A percentile compares a stretch with the other conserved stretches of the same genome.
Conservation (phyloP, 2,888 invertebrate genomes). For the Tinea trinotella region DNA sequence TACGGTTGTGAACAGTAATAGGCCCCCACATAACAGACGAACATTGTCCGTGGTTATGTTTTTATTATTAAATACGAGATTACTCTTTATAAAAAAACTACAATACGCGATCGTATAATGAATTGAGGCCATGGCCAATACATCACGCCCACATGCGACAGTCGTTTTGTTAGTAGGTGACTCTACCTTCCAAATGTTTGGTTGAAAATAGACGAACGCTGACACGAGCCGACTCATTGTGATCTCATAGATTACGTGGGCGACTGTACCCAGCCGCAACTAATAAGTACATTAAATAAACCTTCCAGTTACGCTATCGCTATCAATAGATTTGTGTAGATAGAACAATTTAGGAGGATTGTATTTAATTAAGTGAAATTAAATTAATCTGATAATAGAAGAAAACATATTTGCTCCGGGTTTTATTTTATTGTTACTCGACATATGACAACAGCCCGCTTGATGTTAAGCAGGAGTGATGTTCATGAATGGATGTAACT, state of each 20-base stretch:
- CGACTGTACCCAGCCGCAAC: neutral
- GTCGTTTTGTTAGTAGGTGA: slow-evolving; percentile 15
- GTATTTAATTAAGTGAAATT: neutral
- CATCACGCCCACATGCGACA: slow-evolving; percentile 33
- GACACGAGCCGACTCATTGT: slow-evolving; percentile 13
- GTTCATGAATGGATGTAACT: too few relatives aligned
- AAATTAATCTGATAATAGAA: too few relatives aligned
- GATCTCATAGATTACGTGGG: slow-evolving; percentile 13
- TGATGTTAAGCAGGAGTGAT: too few relatives aligned
- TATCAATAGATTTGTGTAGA: slow-evolving; percentile 2
- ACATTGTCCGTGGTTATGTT: too few relatives aligned
- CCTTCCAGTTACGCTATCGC: slow-evolving; percentile 9
- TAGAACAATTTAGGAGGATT: neutral
- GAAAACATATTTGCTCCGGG: too few relatives aligned
- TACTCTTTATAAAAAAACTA: neutral
- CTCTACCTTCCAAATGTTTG: slow-evolving; percentile 4
- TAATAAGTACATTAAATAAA: slow-evolving; percentile 2
- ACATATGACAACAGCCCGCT: too few relatives aligned
- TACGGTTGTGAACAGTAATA: too few relatives aligned
- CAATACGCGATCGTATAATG: slow-evolving; percentile 24
- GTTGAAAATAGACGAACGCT: slow-evolving; percentile 12
- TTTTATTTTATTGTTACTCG: too few relatives aligned
- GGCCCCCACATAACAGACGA: too few relatives aligned
- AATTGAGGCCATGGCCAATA: slow-evolving; percentile 51
- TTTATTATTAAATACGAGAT: neutral